Base-by-base conservation (phyloP, 2,797 vertebrate species). In the Pipistrellus pipistrellus region DNA sequence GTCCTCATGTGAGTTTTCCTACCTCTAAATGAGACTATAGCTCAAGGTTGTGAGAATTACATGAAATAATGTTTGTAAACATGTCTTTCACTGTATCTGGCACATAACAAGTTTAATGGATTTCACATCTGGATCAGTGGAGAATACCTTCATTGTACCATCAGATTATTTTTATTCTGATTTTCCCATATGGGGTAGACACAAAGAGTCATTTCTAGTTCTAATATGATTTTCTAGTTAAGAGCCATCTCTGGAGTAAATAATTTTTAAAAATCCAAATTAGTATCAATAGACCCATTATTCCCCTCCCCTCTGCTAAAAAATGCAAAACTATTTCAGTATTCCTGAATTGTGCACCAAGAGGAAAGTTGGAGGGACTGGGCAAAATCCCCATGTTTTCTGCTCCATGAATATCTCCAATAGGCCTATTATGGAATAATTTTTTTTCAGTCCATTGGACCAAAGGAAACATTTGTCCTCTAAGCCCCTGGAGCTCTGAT, bases 211-310 rank as follows among this genome's bases (percentile, higher is more conserved):
- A 20, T 94, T 96, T 94, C 76, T 95, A n/a, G 71, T 75, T 57
- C 89, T 87, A 82, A 80, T 51, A 82, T 73, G 62, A 93, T 88
- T 95, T 95, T 91, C 53, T 85, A 90, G 88, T 95, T 46, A 96
- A 95, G 75, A 89, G 6, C 32, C 53, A 64, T 94, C 85, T 92
- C 64, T 76, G 93, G 86, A 59, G 23, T 95, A 80, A 91, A 90
- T 77, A 82, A 88, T 86, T 35, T 77, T 80, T 93, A 57, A 88
- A 92, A 80, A 32, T 75, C 51, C 62, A 95, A 97, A 96, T 97
- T 94, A 93, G 20, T 73, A 82, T 59, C 87, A 88, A 66, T 51
- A 94, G 81, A 85, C 38, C 53, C 55, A 71, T 96, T 95, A 86
- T 90, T 41, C 38, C 38, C 38, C 21, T 1, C 15, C n/a, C 15